Percentiles rank a stretch among this genome's conserved stretches.
Conservation (phyloP, 2,797 vertebrate species). For the Poeciliopsis turneri region DNA sequence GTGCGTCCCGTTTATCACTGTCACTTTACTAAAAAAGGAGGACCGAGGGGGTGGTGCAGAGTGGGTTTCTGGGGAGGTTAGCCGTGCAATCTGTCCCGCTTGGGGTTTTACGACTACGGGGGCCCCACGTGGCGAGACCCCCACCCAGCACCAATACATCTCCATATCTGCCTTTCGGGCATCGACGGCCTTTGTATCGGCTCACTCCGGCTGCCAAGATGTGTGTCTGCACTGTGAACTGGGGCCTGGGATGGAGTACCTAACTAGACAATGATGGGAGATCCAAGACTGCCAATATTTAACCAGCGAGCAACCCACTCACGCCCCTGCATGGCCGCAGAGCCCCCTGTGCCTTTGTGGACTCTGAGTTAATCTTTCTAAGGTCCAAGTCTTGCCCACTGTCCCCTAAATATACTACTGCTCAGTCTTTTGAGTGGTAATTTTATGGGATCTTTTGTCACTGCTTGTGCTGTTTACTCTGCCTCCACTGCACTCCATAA, state of each 20-base stretch:
- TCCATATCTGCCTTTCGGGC: conserved; percentile 74
- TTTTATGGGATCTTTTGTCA: conserved; percentile 72
- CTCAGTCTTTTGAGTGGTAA: conserved; percentile 76
- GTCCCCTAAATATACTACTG: conserved; percentile 73
- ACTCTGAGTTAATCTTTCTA: conserved; percentile 78
- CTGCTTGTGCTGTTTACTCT: conserved; percentile 29
- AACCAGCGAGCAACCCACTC: conserved; percentile 74
- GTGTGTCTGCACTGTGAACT: conserved; percentile 66
- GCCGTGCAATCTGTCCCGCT: conserved; percentile 75
- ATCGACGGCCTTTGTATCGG: conserved; percentile 71
- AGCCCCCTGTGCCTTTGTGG: conserved; percentile 71
- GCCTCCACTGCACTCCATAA: conserved; percentile 43
- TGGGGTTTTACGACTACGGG: conserved; percentile 64
- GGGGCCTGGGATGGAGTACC: conserved; percentile 53
- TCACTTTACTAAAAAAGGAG: conserved; percentile 62
- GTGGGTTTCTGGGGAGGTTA: conserved; percentile 14
- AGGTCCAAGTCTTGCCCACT: conserved; percentile 63
- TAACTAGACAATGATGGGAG: conserved; percentile 79
- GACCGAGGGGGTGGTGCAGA: conserved; percentile 8
- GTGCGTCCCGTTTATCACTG: conserved; percentile 76
- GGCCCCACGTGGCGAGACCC: conserved; percentile 74
- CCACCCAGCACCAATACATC: conserved; percentile 75
- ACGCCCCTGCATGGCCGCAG: conserved; percentile 54
- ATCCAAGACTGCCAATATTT: conserved; percentile 72
- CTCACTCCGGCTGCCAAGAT: conserved; percentile 77